Evolutionary conservation across 2,888 invertebrate genomes (phyloP), one percentile per base, ranked within the genome.

Genomic region (Parnassius orleans): DNA sequence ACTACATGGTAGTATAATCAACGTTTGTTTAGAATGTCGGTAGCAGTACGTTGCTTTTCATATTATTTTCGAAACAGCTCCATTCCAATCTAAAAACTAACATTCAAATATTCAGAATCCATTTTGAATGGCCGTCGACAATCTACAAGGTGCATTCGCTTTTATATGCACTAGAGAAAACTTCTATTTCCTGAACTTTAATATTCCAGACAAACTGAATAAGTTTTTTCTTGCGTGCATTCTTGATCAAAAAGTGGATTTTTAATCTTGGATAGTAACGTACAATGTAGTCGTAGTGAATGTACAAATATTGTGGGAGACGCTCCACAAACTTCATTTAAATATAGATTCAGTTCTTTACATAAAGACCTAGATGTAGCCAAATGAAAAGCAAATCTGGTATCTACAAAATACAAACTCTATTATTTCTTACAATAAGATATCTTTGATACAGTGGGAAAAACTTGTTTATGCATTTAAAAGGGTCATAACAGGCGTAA

Each of bases 401-500:
- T 67, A 63, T 65, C 67, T 60, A 65, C 68, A 57, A 68, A 71
- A 69, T 66, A 75, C 72, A 77, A 79, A 80, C 77, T 76, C 73
- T 77, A 79, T 82, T 84, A 83, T 83, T 78, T 79, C 72, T 73
- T 68, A 66, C 61, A 79, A 76, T 81, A 83, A 81, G 75, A 72
- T 66, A 67, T 69, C 77, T 84, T 83, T 81, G 79, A 75, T 75
- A 81, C 77, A 84, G 81, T 81, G 69, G 71, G 67, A 78, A 76
- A 78, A 81, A 80, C 80, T 84, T 86, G 83, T 84, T 85, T 85
- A 80, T 77, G 78, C 65, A 77, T 77, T 85, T 80, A 76, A 7
- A 24, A 65, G 14, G n/a, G n/a, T n/a, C 46, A 46, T n/a, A 69
- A 66, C 69, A 71, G 79, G 70, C 72, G 76, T 74, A 77, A 79